phyloP scores from a whole-genome alignment of 2,797 vertebrate genomes.

The Scarus forsteni region DNA sequence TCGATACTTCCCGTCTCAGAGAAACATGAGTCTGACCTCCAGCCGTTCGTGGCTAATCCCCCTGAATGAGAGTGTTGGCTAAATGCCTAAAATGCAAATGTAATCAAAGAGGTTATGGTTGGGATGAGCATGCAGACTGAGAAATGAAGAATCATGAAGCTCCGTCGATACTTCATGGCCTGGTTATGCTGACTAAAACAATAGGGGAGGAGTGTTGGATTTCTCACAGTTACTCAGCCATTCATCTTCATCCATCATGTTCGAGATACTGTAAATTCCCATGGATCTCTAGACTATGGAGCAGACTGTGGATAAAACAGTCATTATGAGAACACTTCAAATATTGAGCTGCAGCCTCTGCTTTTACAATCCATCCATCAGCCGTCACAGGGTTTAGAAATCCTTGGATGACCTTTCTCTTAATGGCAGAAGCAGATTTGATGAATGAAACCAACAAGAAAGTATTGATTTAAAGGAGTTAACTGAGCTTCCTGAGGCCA shows the following conservation, averaged over 20 bases:
- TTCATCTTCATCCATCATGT: slow-evolving; percentile 45
- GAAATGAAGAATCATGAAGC: slow-evolving; percentile 9
- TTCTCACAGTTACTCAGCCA: slow-evolving; percentile 38
- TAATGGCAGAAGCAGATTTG: not conserved
- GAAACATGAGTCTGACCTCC: not conserved
- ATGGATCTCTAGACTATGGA: not conserved
- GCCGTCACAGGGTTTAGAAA: not conserved
- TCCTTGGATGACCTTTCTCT: not conserved
- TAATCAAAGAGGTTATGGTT: slow-evolving; percentile 36
- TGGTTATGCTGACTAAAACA: slow-evolving; percentile 49
- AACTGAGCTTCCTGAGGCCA: too few relatives aligned
- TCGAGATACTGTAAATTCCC: not conserved
- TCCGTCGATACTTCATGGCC: slow-evolving; percentile 18
- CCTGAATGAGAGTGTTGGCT: not conserved
- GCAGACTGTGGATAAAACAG: not conserved
- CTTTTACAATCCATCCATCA: slow-evolving; percentile 8
- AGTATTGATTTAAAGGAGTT: not conserved
- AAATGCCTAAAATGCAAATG: slow-evolving; percentile 40
- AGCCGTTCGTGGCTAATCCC: not conserved
- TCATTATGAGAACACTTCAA: not conserved
- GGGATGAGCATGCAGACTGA: slow-evolving; percentile 20
- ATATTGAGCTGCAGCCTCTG: slow-evolving; percentile 2
- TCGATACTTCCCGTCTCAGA: not conserved
- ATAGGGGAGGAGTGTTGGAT: slow-evolving; percentile 31
- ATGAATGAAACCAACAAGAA: not conserved